Percentiles rank a stretch among this genome's conserved stretches.
phyloP scores from a whole-genome alignment of 1,140 invertebrate genomes.

The Apis dorsata region DNA sequence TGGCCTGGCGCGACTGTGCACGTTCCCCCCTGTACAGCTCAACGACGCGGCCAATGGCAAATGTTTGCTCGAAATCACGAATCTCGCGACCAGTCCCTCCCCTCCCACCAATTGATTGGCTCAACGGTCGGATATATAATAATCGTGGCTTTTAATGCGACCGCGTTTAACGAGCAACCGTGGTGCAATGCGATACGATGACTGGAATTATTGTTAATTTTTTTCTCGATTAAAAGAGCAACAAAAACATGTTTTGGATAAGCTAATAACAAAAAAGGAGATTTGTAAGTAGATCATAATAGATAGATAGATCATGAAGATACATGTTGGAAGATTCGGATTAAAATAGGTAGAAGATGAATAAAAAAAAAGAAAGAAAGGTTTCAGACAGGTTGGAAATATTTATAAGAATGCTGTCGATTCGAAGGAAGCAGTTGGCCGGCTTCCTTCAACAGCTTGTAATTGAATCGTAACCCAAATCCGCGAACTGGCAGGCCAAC shows the following conservation, averaged over 20 bases:
- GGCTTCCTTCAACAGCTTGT: slow-evolving; percentile 26
- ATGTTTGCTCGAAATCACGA: slow-evolving; percentile 71
- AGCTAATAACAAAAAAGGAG: too few species aligned
- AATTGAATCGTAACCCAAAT: slow-evolving; percentile 62
- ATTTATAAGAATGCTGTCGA: slow-evolving; percentile 34
- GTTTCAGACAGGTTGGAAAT: background rate
- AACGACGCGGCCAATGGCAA: slow-evolving; percentile 53
- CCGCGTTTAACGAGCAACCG: background rate
- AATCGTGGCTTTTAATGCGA: slow-evolving; percentile 41
- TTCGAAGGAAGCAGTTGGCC: background rate
- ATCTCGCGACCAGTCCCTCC: slow-evolving; percentile 19
- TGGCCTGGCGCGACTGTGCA: background rate
- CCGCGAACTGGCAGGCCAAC: background rate
- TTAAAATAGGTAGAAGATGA: too few species aligned
- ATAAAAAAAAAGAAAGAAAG: too few species aligned
- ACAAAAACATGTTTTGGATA: too few species aligned
- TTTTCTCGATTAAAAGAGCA: too few species aligned
- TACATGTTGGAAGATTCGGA: background rate
- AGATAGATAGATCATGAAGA: background rate
- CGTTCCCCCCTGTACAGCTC: background rate
- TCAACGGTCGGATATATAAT: slow-evolving; percentile 35
- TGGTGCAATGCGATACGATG: background rate
- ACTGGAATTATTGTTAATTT: background rate
- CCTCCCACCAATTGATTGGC: slow-evolving; percentile 47
- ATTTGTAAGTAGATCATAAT: too few species aligned